phyloP scores from a whole-genome alignment of 1,140 invertebrate species.

The Bombus sibiricus region DNA sequence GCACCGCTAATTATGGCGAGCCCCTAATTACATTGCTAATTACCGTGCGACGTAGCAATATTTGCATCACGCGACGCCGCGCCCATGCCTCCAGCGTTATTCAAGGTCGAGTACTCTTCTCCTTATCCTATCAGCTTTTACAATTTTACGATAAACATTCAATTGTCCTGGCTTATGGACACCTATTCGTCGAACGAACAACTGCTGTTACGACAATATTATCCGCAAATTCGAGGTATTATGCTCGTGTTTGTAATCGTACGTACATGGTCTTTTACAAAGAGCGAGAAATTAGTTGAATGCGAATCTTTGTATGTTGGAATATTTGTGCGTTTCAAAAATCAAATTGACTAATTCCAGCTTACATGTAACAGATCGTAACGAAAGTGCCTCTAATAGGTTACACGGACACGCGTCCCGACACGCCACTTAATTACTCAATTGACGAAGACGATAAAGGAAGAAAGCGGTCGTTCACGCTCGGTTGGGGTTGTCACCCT shows the following conservation, averaged over 20 bases:
- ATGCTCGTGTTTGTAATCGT: no score
- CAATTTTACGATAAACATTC: no score
- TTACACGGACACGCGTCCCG: neutral
- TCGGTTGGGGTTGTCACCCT: conserved; percentile 48
- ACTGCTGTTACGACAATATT: no score
- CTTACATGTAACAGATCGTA: neutral
- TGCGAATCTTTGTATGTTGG: no score
- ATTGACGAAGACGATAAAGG: conserved; percentile 31
- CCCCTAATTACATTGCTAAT: conserved; percentile 46
- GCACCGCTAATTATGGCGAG: conserved; percentile 22
- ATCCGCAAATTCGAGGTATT: no score
- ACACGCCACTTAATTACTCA: conserved; percentile 36
- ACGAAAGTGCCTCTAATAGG: neutral
- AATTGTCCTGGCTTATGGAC: no score
- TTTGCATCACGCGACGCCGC: conserved; percentile 6
- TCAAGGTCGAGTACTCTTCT: neutral
- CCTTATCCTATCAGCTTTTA: neutral
- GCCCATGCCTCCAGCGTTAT: neutral
- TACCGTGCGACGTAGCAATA: conserved; percentile 11
- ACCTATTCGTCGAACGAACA: no score
- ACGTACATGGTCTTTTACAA: no score
- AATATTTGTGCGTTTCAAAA: no score
- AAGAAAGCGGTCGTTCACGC: conserved; percentile 42
- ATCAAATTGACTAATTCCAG: no score
- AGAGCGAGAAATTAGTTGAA: no score